Evolutionary conservation across 2,888 invertebrate genomes (phyloP), one percentile per base, ranked within the genome.

Genomic region (Melanostoma mellinum): DNA sequence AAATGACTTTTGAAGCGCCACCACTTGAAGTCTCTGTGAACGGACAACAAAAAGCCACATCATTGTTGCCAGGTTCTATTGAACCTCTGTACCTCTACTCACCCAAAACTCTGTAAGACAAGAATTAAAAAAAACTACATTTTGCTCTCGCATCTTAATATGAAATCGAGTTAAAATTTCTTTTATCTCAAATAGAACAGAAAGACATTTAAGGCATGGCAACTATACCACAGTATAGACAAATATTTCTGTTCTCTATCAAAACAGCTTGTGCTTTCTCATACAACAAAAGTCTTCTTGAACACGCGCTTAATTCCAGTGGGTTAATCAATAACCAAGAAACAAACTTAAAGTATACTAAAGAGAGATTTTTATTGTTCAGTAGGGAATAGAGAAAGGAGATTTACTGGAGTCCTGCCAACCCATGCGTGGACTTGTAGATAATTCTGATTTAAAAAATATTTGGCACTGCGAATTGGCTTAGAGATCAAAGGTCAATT

Each of bases 11-110:
- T 40, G 40, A 56, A 56, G 30, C 20, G 30, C 36, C 55, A 55
- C 10, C 9, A 55, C 56, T 56, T 56, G 56, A 56, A 40, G n/a
- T 40, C 56, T 56, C 38, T 56, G 56, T 56, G 56, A 40, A 38
- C 56, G 30, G 40, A 56, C 40, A 56, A 55, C 10, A 6, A 38
- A 2, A 8, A 38, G 55, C 20, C 55, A 8, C 36, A 56, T 1
- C 9, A 56, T 56, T 56, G 56, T 56, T 56, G 40, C 40, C 56
- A 40, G 56, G 20, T 20, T 20, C 20, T 20, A 20, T 20, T 0
- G 8, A 40, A 30, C 5, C 30, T 40, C 9, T 56, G 40, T 1
- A 38, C 20, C 10, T 20, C 38, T 50, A 9, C 3, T 9, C 4
- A 56, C n/a, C 4, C 1, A 40, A 40, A 56, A 0, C 40, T n/a